Conservation (phyloP, 2,888 invertebrate species). For the Patella ulyssiponensis region DNA sequence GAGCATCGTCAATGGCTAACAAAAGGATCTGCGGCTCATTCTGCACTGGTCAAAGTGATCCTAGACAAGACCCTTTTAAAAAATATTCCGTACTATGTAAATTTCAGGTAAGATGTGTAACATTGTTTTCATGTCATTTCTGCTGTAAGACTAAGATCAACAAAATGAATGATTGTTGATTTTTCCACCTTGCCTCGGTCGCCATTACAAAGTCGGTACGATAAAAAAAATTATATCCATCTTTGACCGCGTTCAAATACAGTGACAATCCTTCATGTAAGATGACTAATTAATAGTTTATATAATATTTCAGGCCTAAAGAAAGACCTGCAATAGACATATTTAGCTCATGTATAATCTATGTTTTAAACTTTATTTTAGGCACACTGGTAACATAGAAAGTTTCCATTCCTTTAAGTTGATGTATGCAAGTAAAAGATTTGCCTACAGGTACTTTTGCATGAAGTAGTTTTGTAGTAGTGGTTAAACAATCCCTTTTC, state of each 20-base stretch:
- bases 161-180: neutral
- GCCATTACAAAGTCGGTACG: neutral
- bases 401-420: neutral
- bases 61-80: slow-evolving; percentile 19
- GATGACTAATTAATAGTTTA: too few species aligned
- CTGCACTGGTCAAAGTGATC: slow-evolving; percentile 16
- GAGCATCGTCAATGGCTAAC: slow-evolving; percentile 11
- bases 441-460: neutral
- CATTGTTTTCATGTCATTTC: neutral
- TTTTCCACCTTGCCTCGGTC: neutral
- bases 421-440: neutral
- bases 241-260: too few species aligned
- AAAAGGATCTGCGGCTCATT: slow-evolving; percentile 11
- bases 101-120: neutral
- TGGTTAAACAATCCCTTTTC: too few species aligned
- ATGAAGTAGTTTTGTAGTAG: too few species aligned
- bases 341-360: too few species aligned
- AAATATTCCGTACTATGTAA: slow-evolving; percentile 11
- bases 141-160: neutral
- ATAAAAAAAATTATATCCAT: too few species aligned
- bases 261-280: too few species aligned
- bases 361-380: neutral
- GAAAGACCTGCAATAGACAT: too few species aligned
- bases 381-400: neutral
- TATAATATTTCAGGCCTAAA: too few species aligned